Conservation (phyloP, 2,113 vertebrate genomes). For the Prolemur simus region DNA sequence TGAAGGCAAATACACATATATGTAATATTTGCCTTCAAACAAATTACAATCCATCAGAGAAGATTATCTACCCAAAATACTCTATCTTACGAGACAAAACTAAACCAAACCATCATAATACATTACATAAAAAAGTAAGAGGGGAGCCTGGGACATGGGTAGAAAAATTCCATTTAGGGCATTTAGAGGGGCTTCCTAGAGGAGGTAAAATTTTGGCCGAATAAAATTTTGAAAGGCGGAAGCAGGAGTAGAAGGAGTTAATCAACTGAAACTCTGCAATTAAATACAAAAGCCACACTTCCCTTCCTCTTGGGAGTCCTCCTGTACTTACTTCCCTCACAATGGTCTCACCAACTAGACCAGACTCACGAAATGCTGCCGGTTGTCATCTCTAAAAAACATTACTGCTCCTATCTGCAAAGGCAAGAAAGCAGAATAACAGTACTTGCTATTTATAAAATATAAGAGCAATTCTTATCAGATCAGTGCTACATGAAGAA, state of each 20-base stretch:
- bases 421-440: slow-evolving; percentile 63
- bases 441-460: slow-evolving; percentile 79
- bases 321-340: background rate
- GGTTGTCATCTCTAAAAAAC: background rate
- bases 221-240: background rate
- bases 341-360: background rate
- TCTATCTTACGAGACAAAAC: background rate
- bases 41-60: background rate
- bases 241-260: background rate
- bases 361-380: background rate
- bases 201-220: background rate
- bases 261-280: background rate
- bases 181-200: background rate
- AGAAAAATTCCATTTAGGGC: background rate
- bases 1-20: background rate
- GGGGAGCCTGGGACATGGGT: background rate
- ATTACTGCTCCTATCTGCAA: background rate
- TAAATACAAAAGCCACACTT: background rate
- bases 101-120: background rate
- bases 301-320: background rate
- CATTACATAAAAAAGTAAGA: background rate
- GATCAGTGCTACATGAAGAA: slow-evolving; percentile 77
- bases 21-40: background rate
- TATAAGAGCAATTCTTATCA: slow-evolving; percentile 79
- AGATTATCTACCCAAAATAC: background rate